Evolutionary conservation across 2,797 vertebrate species (phyloP).

Genomic region (Chelon labrosus): DNA sequence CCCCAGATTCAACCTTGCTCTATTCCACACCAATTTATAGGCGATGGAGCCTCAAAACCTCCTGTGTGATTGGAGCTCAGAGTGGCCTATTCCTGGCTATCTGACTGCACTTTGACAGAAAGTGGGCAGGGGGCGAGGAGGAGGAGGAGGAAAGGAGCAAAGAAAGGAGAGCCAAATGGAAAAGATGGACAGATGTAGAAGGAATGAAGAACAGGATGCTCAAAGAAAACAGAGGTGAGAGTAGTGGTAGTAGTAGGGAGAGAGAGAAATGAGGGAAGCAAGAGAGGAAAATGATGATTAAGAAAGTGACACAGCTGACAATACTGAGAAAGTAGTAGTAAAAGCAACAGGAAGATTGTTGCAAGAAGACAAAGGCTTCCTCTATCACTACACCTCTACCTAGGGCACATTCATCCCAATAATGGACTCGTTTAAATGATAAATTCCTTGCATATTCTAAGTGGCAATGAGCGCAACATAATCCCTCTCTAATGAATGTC

Average conservation of each 20-base stretch:
- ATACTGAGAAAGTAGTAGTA: background rate
- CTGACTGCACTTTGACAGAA: slow-evolving; percentile 51
- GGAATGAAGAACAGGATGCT: background rate
- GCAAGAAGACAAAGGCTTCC: background rate
- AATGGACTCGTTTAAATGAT: slow-evolving; percentile 78
- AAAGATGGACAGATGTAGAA: background rate
- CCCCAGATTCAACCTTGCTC: slow-evolving; percentile 28
- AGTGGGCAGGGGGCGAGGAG: slow-evolving; percentile 29
- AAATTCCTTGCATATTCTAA: slow-evolving; percentile 73
- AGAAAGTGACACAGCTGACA: background rate
- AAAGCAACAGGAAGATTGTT: slow-evolving; percentile 10
- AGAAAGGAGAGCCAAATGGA: slow-evolving; percentile 16
- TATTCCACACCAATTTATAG: slow-evolving; percentile 46
- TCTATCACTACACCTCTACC: slow-evolving; percentile 17
- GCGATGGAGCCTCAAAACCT: slow-evolving; percentile 27
- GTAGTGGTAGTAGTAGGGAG: too few relatives aligned
- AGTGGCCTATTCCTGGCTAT: slow-evolving; percentile 52
- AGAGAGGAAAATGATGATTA: background rate
- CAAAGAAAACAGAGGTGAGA: background rate
- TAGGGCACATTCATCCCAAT: slow-evolving; percentile 57
- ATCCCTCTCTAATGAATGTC: slow-evolving; percentile 83
- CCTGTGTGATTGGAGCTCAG: slow-evolving; percentile 52
- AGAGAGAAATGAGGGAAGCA: background rate
- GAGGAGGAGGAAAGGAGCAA: background rate
- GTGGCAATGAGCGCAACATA: slow-evolving; percentile 74